Conservation (phyloP, 2,888 invertebrate genomes). For the Phaedon cochleariae region DNA sequence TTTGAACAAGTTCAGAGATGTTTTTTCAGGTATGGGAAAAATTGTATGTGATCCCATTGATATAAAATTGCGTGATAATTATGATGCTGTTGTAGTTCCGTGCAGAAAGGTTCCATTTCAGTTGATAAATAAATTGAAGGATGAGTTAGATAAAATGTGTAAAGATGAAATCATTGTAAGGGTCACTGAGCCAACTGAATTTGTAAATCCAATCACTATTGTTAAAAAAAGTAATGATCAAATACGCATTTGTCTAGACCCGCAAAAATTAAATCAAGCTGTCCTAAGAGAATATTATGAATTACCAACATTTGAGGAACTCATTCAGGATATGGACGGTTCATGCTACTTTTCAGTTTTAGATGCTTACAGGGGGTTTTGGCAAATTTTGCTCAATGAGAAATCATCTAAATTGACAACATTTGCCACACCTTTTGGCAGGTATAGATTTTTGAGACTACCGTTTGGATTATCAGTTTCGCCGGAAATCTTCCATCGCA, state of each 20-base stretch:
- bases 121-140: background rate
- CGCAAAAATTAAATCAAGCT: background rate
- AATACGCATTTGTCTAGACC: background rate
- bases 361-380: no score
- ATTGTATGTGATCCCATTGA: no score
- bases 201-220: background rate
- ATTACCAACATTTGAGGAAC: background rate
- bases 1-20: no score
- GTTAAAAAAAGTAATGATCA: background rate
- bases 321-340: background rate
- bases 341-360: no score
- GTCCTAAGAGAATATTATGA: background rate
- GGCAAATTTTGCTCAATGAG: no score
- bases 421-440: no score
- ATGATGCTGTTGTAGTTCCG: background rate
- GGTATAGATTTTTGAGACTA: no score
- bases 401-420: no score
- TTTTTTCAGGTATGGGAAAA: no score
- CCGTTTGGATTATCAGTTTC: no score
- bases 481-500: no score
- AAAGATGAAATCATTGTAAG: background rate
- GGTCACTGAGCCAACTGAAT: background rate
- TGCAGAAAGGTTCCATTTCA: background rate
- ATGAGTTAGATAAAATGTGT: background rate
- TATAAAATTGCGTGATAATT: no score